phyloP scores from a whole-genome alignment of 2,797 vertebrate species.

The Cryptoprocta ferox region DNA sequence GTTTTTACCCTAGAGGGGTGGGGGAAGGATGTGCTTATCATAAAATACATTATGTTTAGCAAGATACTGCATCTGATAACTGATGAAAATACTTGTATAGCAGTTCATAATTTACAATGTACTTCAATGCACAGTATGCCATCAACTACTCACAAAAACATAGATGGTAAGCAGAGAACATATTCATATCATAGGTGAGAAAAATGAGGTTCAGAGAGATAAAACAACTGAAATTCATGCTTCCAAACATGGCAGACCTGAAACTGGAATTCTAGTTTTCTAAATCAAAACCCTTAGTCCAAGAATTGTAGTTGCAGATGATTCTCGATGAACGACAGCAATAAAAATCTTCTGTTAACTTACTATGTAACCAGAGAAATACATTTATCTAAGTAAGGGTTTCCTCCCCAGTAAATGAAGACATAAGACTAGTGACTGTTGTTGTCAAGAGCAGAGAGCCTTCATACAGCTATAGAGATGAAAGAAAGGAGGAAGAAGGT shows the following conservation, averaged over 20 bases:
- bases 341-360: not conserved
- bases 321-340: not conserved
- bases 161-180: not conserved
- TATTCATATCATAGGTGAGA: not conserved
- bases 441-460: not conserved
- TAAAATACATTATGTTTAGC: conserved; percentile 70
- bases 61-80: not conserved
- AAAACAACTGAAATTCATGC: not conserved
- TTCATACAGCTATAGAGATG: not conserved
- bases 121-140: not conserved
- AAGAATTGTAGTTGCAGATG: not conserved
- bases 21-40: conserved; percentile 69
- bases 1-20: conserved; percentile 78
- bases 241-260: not conserved
- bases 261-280: not conserved
- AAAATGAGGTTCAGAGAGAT: not conserved
- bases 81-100: conserved; percentile 24
- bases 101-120: conserved; percentile 3
- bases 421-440: not conserved
- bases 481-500: not conserved
- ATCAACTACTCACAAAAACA: not conserved
- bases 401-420: not conserved
- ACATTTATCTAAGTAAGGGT: not conserved
- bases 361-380: not conserved
- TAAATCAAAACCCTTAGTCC: not conserved